Evolutionary conservation across 2,888 invertebrate genomes (phyloP), one percentile per base, ranked within the genome.

Genomic region (Chrysina gloriosa): DNA sequence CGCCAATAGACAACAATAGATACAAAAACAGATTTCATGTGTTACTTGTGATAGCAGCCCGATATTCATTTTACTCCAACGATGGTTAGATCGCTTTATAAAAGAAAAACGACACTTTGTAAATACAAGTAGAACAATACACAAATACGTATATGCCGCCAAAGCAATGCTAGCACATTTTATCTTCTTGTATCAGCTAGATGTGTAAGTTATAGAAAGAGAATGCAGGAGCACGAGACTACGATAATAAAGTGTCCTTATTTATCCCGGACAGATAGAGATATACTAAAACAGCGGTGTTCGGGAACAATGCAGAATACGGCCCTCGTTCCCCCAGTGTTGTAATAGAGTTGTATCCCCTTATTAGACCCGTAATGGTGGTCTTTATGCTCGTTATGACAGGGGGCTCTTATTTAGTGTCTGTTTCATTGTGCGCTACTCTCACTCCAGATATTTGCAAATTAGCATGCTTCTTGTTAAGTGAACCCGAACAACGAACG

Each of bases 351-450:
- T 77, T 75, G 77, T 80, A 78, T 76, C 75, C 74, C 78, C 74
- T 79, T 79, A 80, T 80, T 79, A 79, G 79, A 77, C 78, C 77
- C 77, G 78, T 80, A 80, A 81, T 79, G 79, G 78, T 77, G 79
- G 79, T 78, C 81, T 80, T 80, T 81, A 79, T 75, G 74, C 76
- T 76, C 75, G 75, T 77, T 78, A 76, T 74, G 77, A 77, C 75
- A 75, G 72, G 72, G 74, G 77, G 77, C 74, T 77, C 80, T 80
- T 79, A 79, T 79, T 78, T 78, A 79, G 79, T 79, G 79, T 78
- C 78, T 78, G 78, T 78, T 78, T 78, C 78, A 78, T 78, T 79
- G 79, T 78, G 75, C 72, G 74, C 71, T 75, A 75, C 74, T 71
- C 71, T 39, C 73, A 69, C 70, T 72, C 70, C 70, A 74, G 73